These are phyloP conservation scores for Pheosia tremula DNA, from an alignment of 2,888 invertebrate species.

Conservation along the genomic window DNA sequence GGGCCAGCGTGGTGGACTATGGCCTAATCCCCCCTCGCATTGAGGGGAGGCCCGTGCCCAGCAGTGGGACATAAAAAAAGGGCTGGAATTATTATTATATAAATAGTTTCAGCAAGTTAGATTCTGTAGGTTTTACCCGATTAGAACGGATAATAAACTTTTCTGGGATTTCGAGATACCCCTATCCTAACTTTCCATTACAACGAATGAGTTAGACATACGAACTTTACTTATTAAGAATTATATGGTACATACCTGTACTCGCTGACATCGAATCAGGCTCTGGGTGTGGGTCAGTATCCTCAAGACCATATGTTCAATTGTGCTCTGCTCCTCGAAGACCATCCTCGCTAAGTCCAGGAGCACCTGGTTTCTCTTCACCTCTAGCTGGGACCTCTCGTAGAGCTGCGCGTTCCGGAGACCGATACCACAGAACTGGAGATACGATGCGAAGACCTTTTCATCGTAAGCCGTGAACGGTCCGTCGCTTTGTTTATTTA, in stretches of 20 bases:
- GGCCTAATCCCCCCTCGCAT: no score
- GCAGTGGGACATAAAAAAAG: no score
- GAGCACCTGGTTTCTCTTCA: slow-evolving; percentile 97
- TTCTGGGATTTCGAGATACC: slow-evolving; percentile 15
- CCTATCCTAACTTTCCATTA: slow-evolving; percentile 18
- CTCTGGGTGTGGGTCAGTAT: slow-evolving; percentile 97
- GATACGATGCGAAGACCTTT: slow-evolving; percentile 95
- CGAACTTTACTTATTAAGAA: background rate
- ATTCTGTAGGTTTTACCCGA: slow-evolving; percentile 9
- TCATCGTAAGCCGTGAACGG: slow-evolving; percentile 95
- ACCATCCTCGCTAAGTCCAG: slow-evolving; percentile 98
- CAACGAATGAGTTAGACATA: slow-evolving; percentile 11
- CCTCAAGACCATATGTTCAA: slow-evolving; percentile 97
- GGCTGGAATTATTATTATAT: no score
- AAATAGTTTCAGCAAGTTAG: slow-evolving; percentile 21
- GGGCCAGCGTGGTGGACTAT: no score
- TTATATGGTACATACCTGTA: slow-evolving; percentile 87
- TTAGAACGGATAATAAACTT: slow-evolving; percentile 23
- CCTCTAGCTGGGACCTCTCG: slow-evolving; percentile 97
- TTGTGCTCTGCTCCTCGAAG: slow-evolving; percentile 98
- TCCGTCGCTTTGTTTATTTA: slow-evolving; percentile 94
- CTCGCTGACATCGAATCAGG: slow-evolving; percentile 96
- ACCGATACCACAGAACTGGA: slow-evolving; percentile 98
- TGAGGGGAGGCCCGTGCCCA: no score
- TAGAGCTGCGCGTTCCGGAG: slow-evolving; percentile 98